A percentile compares a stretch with the other conserved stretches of the same genome.
phyloP scores from a whole-genome alignment of 2,113 vertebrate genomes.

The Passer montanus region DNA sequence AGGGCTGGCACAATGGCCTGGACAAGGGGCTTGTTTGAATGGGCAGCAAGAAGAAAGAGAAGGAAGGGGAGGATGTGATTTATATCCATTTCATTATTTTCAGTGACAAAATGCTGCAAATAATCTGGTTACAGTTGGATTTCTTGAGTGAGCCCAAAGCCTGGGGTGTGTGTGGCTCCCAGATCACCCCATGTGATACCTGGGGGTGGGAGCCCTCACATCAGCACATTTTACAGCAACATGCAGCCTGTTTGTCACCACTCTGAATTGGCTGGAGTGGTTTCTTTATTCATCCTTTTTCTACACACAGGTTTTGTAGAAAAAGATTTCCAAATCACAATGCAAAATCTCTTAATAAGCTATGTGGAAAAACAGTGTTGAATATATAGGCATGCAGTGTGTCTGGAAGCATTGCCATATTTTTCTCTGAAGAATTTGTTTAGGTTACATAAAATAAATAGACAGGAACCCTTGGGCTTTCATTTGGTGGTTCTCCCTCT shows the following conservation, averaged over 20 bases:
- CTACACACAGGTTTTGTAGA: background rate
- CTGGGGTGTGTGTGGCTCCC: fast-evolving
- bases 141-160: background rate
- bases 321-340: background rate
- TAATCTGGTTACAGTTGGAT: background rate
- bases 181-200: fast-evolving
- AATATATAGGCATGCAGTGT: background rate
- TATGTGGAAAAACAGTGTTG: background rate
- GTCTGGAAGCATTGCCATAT: constrained; percentile 16
- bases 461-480: constrained; percentile 32
- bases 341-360: background rate
- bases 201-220: background rate
- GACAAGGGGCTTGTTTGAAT: background rate
- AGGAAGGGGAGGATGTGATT: background rate
- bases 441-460: constrained; percentile 49
- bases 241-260: background rate
- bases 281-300: background rate
- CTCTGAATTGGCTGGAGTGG: background rate
- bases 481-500: constrained; percentile 40
- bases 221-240: background rate
- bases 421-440: constrained; percentile 44
- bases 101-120: background rate
- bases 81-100: constrained; percentile 24
- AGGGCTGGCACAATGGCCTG: background rate
- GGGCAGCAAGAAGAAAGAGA: background rate